A percentile compares a stretch with the other conserved stretches of the same genome.
Conservation (phyloP, 1,140 invertebrate genomes). For the Drosophila nebulosa region DNA sequence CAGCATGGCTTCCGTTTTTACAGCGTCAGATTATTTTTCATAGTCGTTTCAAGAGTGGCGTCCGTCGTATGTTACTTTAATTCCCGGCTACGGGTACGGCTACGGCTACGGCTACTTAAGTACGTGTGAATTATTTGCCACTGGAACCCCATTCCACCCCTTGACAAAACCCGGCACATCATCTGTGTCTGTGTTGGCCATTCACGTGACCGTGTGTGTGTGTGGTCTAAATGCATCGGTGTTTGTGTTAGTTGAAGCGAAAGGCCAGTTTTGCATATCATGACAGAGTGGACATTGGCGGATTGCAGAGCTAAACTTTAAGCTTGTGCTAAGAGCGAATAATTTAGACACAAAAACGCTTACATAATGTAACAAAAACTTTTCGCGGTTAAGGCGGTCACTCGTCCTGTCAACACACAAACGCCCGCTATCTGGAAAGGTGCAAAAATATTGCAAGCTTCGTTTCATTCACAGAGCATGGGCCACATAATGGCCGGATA, state of each 20-base stretch:
- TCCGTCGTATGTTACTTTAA: conserved; percentile 24
- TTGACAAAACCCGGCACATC: not conserved
- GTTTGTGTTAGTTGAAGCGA: not conserved
- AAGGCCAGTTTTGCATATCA: not conserved
- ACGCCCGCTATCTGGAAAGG: not conserved
- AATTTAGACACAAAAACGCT: not conserved
- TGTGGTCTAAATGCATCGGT: not conserved
- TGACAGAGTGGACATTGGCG: conserved; percentile 2
- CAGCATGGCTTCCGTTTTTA: conserved; percentile 28
- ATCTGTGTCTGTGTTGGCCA: not conserved
- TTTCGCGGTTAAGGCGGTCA: not conserved
- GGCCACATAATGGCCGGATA: too few relatives aligned
- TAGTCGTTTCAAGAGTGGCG: conserved; percentile 11
- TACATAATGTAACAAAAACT: not conserved
- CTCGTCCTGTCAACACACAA: not conserved
- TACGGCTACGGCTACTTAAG: conserved; percentile 4
- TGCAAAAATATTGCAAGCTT: not conserved
- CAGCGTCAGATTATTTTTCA: conserved; percentile 25
- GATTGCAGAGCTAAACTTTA: not conserved
- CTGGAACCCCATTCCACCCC: not conserved
- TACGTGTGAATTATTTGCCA: conserved; percentile 19
- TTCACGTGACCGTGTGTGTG: not conserved
- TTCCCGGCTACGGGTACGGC: conserved; percentile 10
- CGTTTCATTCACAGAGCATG: not conserved
- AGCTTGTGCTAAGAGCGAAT: conserved; percentile 8